These are phyloP conservation scores for Chloroclysta siterata DNA, from an alignment of 2,888 invertebrate genomes.

Conservation along the genomic window DNA sequence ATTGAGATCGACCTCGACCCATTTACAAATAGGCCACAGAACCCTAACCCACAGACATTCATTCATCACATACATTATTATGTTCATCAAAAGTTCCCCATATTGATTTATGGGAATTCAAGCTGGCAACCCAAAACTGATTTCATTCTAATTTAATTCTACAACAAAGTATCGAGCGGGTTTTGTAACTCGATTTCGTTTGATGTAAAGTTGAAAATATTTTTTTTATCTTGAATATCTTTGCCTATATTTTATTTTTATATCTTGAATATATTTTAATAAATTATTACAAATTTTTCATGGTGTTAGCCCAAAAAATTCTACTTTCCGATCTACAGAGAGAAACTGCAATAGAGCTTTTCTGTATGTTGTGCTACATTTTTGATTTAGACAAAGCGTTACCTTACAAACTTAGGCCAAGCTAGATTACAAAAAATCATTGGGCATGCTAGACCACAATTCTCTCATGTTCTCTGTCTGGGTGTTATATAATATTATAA, in stretches of 20 bases:
- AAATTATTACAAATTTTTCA: too few species aligned
- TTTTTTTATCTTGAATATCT: not conserved
- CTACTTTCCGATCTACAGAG: too few species aligned
- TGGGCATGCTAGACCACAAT: too few species aligned
- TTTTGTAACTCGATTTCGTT: slow-evolving; percentile 13
- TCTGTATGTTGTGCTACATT: too few species aligned
- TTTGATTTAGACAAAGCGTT: too few species aligned
- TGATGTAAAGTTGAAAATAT: not conserved
- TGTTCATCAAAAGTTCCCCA: slow-evolving; percentile 22
- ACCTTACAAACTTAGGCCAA: too few species aligned
- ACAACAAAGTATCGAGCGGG: slow-evolving; percentile 37
- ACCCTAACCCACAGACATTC: not conserved
- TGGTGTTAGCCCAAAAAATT: too few species aligned
- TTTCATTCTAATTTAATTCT: slow-evolving; percentile 50
- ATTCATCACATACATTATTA: slow-evolving; percentile 14
- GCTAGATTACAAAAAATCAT: too few species aligned
- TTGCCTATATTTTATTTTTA: not conserved
- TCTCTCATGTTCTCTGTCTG: too few species aligned
- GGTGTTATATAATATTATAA: too few species aligned
- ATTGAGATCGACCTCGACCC: not conserved
- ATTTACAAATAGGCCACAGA: not conserved
- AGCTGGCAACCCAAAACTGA: slow-evolving; percentile 39
- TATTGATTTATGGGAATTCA: slow-evolving; percentile 33
- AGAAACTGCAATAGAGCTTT: too few species aligned
- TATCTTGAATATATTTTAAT: too few species aligned